Base-by-base conservation (phyloP, 2,797 vertebrate genomes). In the Lycodopsis pacificus region DNA sequence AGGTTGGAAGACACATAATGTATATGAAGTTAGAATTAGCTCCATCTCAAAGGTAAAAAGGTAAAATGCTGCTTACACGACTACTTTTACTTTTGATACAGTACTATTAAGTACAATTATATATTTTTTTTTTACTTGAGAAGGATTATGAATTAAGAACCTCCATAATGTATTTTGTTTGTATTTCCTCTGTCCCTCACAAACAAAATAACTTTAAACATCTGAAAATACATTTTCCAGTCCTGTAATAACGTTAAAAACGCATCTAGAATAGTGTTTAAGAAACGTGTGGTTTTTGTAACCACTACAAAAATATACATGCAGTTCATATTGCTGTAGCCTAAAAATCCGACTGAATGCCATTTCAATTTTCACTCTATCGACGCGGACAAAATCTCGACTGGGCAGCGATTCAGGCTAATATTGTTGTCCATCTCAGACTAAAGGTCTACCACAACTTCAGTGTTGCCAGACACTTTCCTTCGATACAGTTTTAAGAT, bases 341-440 rank as follows among this genome's bases (percentile, higher is more conserved):
- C 40, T 14, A 13, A 42, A 42, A 42, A 13, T 42, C 42, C 2
- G 5, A 44, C 5, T 56, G 25, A 54, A 25, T 38, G 15, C 7
- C 15, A 22, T 65, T 57, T 57, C 3, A 11, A 34, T 76, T 15
- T 61, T 67, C 53, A 66, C 13, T 67, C 25, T 2, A 44, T 66
- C 11, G 20, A 54, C 53, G 12, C 14, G 7, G 1, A 53, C 17
- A 57, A 30, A 25, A 46, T n/a, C 14, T 19, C 6, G 44, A 30
- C 32, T 10, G 19, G 34, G 13, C 15, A 46, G 15, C 17, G 17
- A 14, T 48, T 48, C 44, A 48, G 44, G 44, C 8, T 56, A 13
- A 53, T 7, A 65, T n/a, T 56, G 11, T 34, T 49, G 44, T 36
- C 11, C 62, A 46, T 44, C 34, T 71, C 15, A 51, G 63, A 15